Conservation (phyloP, 2,113 vertebrate genomes). For the Bubo blakistoni region DNA sequence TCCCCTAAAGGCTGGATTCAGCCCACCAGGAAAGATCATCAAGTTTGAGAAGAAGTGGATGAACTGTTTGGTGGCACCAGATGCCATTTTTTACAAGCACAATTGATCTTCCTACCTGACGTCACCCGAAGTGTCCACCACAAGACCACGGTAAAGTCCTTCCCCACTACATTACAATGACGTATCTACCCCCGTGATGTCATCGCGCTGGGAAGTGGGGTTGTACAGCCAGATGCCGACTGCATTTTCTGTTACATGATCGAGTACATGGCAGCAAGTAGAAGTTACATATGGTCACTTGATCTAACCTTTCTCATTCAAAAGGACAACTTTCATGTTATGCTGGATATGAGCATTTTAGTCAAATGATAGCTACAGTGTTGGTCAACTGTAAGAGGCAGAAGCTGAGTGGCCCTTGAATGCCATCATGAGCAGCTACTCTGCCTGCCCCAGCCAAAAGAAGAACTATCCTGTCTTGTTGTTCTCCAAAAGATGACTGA, state of each 20-base stretch:
- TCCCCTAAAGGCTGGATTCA: neutral
- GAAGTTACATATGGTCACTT: neutral
- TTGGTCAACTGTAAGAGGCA: neutral
- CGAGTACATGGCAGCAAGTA: neutral
- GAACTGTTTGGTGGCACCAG: neutral
- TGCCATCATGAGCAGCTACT: neutral
- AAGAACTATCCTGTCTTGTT: neutral
- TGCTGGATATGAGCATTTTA: neutral
- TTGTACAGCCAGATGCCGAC: neutral
- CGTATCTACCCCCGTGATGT: rapidly evolving
- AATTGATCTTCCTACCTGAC: neutral
- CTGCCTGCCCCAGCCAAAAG: neutral
- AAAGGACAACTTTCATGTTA: rapidly evolving
- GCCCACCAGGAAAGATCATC: neutral
- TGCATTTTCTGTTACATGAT: neutral
- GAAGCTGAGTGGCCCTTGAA: neutral
- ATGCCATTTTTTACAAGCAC: neutral
- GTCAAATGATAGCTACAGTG: neutral
- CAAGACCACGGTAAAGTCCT: neutral
- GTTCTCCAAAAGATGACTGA: neutral
- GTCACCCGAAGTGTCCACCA: neutral
- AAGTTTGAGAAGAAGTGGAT: neutral
- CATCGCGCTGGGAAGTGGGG: neutral
- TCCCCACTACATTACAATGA: neutral
- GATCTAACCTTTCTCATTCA: neutral